These are phyloP conservation scores for Marisa cornuarietis DNA, from an alignment of 1,140 invertebrate species.

Conservation along the genomic window DNA sequence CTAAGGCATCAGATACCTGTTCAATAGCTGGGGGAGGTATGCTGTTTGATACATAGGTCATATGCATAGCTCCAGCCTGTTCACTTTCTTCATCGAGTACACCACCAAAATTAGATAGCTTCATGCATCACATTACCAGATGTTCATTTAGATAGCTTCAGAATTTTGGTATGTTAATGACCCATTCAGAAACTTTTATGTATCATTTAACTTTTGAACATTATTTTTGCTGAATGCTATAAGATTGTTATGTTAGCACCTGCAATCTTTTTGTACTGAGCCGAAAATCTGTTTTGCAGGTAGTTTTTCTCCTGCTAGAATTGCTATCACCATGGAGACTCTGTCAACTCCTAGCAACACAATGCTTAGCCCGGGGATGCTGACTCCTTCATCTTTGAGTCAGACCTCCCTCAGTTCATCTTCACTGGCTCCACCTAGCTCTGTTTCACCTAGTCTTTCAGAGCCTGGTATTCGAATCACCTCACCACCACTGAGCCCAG, in stretches of 20 bases:
- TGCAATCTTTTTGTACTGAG: background rate
- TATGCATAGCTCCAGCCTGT: too few species aligned
- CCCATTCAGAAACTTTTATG: too few species aligned
- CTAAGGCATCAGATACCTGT: too few species aligned
- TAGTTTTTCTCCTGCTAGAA: slow-evolving; percentile 19
- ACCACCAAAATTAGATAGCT: too few species aligned
- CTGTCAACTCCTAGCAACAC: slow-evolving; percentile 21
- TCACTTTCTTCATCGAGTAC: too few species aligned
- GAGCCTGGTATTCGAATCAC: slow-evolving; percentile 28
- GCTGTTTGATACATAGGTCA: too few species aligned
- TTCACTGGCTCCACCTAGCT: background rate
- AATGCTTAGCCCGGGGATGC: slow-evolving; percentile 15
- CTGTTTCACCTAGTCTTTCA: slow-evolving; percentile 24
- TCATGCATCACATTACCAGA: too few species aligned
- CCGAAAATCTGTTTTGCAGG: slow-evolving; percentile 1
- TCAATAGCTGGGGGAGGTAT: too few species aligned
- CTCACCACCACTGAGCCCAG: slow-evolving; percentile 36
- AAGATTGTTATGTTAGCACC: background rate
- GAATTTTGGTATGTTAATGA: too few species aligned
- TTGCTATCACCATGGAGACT: slow-evolving; percentile 27
- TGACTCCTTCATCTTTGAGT: slow-evolving; percentile 3
- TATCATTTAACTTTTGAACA: too few species aligned
- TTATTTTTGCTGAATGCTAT: too few species aligned
- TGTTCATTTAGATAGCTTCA: too few species aligned
- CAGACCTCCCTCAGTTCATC: slow-evolving; percentile 8